These are phyloP conservation scores for Periparus ater DNA, from an alignment of 2,797 vertebrate species.

Conservation along the genomic window DNA sequence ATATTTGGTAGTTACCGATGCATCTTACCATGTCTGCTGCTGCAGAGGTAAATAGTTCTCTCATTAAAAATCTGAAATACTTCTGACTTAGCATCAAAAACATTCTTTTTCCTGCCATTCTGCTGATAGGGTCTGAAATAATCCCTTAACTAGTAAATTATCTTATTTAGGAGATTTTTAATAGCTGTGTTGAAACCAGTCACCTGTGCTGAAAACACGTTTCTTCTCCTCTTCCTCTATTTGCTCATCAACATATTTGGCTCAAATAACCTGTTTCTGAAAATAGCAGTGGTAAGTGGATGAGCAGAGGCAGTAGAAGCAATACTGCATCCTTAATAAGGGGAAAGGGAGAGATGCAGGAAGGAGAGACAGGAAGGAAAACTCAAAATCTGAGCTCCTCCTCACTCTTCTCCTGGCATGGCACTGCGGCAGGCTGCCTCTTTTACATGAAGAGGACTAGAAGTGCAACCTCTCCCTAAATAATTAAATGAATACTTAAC, in stretches of 20 bases:
- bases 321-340: not conserved
- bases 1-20: not conserved
- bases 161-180: not conserved
- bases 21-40: not conserved
- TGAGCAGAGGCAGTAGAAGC: not conserved
- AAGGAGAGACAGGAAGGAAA: not conserved
- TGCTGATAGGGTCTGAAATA: not conserved
- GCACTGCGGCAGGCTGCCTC: not conserved
- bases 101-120: not conserved
- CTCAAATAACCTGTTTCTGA: not conserved
- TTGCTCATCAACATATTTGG: not conserved
- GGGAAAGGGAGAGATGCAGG: not conserved
- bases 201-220: not conserved
- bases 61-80: not conserved
- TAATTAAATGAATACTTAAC: constrained; percentile 42
- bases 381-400: not conserved
- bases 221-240: not conserved
- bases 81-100: not conserved
- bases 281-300: not conserved
- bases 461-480: not conserved
- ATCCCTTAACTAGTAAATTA: not conserved
- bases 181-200: not conserved
- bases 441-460: not conserved
- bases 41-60: not conserved
- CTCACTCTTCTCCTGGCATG: accelerated